Evolutionary conservation across 2,113 vertebrate species (phyloP).

Genomic region (Lampris megalopsis): DNA sequence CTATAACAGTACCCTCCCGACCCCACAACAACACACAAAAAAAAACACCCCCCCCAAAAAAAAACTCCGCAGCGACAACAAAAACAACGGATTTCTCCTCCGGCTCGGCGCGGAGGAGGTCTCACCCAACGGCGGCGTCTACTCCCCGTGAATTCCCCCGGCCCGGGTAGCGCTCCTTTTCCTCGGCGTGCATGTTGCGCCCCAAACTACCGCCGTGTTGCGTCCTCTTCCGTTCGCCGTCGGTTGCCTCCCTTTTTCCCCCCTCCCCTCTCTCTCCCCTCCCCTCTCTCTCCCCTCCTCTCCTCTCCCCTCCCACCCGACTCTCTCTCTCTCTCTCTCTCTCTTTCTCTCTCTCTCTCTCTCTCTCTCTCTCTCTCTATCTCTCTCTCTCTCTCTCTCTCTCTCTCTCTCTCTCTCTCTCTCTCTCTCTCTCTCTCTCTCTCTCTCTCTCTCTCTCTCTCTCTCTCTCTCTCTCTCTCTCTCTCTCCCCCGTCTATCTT

Average conservation of each 20-base stretch:
- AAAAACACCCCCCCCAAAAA: slow-evolving; percentile 53
- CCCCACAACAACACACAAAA: no score
- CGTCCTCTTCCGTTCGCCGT: slow-evolving; percentile 76
- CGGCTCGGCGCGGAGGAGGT: slow-evolving; percentile 21
- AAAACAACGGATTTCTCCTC: slow-evolving; percentile 33
- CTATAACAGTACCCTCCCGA: neutral
- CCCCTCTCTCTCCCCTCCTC: no score
- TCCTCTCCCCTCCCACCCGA: no score
- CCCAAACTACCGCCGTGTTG: slow-evolving; percentile 66
- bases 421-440: no score
- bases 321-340: no score
- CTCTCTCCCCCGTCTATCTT: no score
- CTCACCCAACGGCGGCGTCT: slow-evolving; percentile 19
- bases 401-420: no score
- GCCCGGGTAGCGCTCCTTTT: slow-evolving; percentile 63
- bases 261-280: slow-evolving; percentile 14
- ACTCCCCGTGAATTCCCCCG: slow-evolving; percentile 40
- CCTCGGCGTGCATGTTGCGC: slow-evolving; percentile 68
- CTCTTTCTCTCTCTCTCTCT: no score
- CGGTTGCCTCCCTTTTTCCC: slow-evolving; percentile 66
- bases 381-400: no score
- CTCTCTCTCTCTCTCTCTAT: no score
- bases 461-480: no score
- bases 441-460: no score
- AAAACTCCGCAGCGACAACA: slow-evolving; percentile 44